Percentiles rank a stretch among this genome's conserved stretches.
phyloP scores from a whole-genome alignment of 2,888 invertebrate genomes.

The Portevinia maculata region DNA sequence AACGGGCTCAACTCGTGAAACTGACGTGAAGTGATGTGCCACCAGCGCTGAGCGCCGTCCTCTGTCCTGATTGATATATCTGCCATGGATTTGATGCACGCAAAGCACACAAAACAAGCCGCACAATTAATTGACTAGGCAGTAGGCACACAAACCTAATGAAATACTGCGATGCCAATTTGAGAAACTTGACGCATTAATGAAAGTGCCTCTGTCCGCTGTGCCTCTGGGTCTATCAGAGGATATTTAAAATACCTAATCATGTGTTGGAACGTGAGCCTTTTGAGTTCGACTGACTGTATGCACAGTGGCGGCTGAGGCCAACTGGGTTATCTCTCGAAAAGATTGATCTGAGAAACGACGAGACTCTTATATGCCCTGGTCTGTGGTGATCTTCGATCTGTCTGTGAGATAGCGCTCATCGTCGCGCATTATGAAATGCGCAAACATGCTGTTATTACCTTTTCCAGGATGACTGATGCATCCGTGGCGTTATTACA shows the following conservation, averaged over 20 bases:
- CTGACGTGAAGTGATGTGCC: conserved; percentile 39
- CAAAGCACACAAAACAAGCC: conserved; percentile 54
- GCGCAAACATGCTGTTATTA: conserved; percentile 69
- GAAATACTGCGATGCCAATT: too few relatives aligned
- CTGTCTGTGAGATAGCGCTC: conserved; percentile 36
- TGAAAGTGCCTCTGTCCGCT: not conserved
- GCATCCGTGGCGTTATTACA: conserved; percentile 66
- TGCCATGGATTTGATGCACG: conserved; percentile 58
- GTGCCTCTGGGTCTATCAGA: not conserved
- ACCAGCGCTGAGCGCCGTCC: conserved; percentile 33
- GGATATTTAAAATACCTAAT: conserved; percentile 53
- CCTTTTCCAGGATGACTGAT: conserved; percentile 59
- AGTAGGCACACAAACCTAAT: conserved; percentile 51
- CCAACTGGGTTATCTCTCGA: conserved; percentile 40
- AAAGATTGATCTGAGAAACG: conserved; percentile 55
- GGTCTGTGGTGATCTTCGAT: conserved; percentile 33
- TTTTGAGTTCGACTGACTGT: conserved; percentile 10
- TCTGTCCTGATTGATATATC: conserved; percentile 67
- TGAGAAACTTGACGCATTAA: too few relatives aligned
- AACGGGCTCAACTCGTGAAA: not conserved
- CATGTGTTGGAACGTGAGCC: conserved; percentile 20
- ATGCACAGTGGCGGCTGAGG: not conserved
- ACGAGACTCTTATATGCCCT: conserved; percentile 31
- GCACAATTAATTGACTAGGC: conserved; percentile 67
- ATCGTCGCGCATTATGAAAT: conserved; percentile 62